Base-by-base conservation (phyloP, 2,113 vertebrate genomes). In the Halichoerus grypus region DNA sequence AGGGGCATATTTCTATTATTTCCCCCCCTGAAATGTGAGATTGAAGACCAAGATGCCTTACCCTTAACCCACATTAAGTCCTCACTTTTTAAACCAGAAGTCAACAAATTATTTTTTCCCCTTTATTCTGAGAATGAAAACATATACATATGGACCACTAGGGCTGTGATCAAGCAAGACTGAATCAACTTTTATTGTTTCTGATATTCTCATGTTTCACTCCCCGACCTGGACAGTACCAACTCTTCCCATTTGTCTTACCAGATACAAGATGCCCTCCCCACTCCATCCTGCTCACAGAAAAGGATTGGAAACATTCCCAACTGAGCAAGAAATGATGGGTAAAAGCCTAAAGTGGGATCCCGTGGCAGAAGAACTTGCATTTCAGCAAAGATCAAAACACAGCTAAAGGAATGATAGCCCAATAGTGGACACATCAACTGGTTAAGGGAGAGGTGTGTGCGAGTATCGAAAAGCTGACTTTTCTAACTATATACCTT, bases 51-150 rank as follows among this genome's bases (percentile, higher is more conserved):
- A 55, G n/a, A 49, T 85, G 4, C 59, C 18, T 79, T 77, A 11
- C 19, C 31, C 36, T 85, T 89, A 88, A 84, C 28, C 36, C 8
- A 91, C 36, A 57, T 19, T 46, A 80, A 97, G 91, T 22, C 12
- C 49, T 31, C 16, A 79, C 53, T 65, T 93, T 96, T 72, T 74
- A 69, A 85, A 94, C 8, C 28, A 61, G 49, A 76, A 42, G 67
- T 74, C 24, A 42, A 93, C 59, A 83, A 71, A 55, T 82, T 79
- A 28, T 11, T 71, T 91, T 51, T 65, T 79, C 42, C 57, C 92
- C 24, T 51, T 93, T 95, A 80, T 84, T 95, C 59, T 65, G 49
- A 80, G 46, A 92, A 53, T 95, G 55, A 91, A 91, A 95, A 86
- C 51, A 53, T 1, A 42, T 31, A 59, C 91, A 82, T 49, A 63